Conservation (phyloP, 2,113 vertebrate genomes). For the Pycnonotus jocosus region DNA sequence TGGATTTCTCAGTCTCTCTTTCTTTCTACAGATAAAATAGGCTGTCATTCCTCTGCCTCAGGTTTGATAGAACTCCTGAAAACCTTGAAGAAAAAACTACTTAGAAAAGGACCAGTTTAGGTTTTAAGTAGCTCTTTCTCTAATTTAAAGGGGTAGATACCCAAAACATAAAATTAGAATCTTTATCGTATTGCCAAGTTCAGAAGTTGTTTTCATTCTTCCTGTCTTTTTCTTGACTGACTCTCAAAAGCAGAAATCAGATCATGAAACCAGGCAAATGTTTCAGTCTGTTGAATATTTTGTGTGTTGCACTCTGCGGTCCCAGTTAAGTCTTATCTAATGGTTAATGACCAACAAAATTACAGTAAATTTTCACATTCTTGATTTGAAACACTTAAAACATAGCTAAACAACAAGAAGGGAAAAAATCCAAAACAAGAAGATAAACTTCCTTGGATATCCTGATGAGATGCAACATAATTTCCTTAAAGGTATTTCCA, state of each 20-base stretch:
- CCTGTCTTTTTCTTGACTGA: neutral
- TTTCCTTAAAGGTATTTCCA: neutral
- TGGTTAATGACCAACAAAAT: neutral
- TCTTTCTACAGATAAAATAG: neutral
- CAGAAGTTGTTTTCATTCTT: neutral
- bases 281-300: neutral
- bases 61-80: neutral
- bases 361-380: neutral
- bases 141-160: neutral
- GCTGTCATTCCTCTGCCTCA: neutral
- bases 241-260: neutral
- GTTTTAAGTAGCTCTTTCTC: neutral
- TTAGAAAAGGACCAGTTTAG: neutral
- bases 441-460: neutral
- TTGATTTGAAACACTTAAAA: neutral
- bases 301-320: neutral
- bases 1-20: neutral
- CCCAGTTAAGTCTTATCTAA: neutral
- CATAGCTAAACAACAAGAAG: accelerated
- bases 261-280: neutral
- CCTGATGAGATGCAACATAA: neutral
- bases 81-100: neutral
- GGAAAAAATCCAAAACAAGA: neutral
- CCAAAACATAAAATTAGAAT: neutral
- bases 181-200: neutral